Evolutionary conservation across 2,797 vertebrate species (phyloP), one percentile per base, ranked within the genome.

Genomic region (Falco naumanni): DNA sequence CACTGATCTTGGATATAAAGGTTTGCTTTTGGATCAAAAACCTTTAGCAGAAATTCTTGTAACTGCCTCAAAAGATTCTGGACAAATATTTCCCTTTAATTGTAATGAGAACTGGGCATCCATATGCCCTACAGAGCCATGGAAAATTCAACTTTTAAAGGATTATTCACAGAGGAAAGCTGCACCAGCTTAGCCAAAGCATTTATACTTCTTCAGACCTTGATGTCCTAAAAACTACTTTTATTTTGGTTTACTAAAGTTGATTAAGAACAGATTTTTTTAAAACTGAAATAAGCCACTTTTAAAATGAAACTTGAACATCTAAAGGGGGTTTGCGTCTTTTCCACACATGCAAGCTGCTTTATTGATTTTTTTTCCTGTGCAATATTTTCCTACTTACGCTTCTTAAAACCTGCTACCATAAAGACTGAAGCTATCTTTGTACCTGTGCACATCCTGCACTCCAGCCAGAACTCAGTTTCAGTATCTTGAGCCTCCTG

Each of bases 31-130:
- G 90, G 90, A 96, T 89, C 78, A 91, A 95, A 94, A 94, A 80
- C 39, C 66, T 89, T 92, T 9, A 80, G 81, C 84, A 90, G 81
- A 95, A 95, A 95, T 95, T 95, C 90, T 93, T 95, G 93, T 93
- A 96, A 95, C 93, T 93, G 90, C 90, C 94, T 96, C 84, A 88
- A 76, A 95, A 95, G 96, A 86, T 93, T 94, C 95, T 87, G 89
- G 84, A 94, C 71, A 95, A 95, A 92, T 92, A 95, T 87, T 97
- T 96, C 89, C 72, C 51, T 95, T 86, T 94, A 94, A 93, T 96
- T 96, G 92, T 78, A 96, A 94, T 79, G 96, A 93, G 95, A 93
- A 97, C 93, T 95, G 93, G 96, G 97, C 93, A 97, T 91, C 97
- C 93, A 91, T 85, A 96, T 96, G 93, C 95, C 95, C 96, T 87